These are phyloP conservation scores for Philaethria dido DNA, from an alignment of 2,888 invertebrate genomes.

Conservation along the genomic window DNA sequence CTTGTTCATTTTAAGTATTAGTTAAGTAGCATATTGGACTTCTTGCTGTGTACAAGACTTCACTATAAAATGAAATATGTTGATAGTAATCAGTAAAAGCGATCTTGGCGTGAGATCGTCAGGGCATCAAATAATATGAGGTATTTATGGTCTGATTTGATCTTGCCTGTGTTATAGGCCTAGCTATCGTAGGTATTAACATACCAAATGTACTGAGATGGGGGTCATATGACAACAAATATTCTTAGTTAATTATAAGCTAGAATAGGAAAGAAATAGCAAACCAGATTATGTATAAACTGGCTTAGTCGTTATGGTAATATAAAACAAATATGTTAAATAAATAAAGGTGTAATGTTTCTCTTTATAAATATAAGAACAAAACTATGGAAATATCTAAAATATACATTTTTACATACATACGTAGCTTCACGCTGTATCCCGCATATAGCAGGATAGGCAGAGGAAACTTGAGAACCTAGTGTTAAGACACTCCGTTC, in stretches of 20 bases:
- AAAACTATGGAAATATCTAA: conserved; percentile 1
- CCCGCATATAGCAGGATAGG: no score
- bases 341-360: conserved; percentile 23
- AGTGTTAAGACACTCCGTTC: no score
- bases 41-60: conserved; percentile 30
- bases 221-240: conserved; percentile 35
- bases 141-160: conserved; percentile 68
- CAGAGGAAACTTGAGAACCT: no score
- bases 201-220: conserved; percentile 8
- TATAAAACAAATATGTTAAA: conserved; percentile 26
- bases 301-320: conserved; percentile 22
- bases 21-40: conserved; percentile 27
- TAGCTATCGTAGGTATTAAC: conserved; percentile 11
- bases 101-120: conserved; percentile 61
- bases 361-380: conserved; percentile 6
- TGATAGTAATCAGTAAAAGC: conserved; percentile 62
- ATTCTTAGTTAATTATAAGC: conserved; percentile 36
- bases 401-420: no score
- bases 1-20: conserved; percentile 29
- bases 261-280: conserved; percentile 39
- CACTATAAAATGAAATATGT: conserved; percentile 51
- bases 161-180: conserved; percentile 48
- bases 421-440: no score
- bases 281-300: conserved; percentile 40
- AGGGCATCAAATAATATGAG: conserved; percentile 66